Base-by-base conservation (phyloP, 2,888 invertebrate genomes). In the Athrips mouffetella region DNA sequence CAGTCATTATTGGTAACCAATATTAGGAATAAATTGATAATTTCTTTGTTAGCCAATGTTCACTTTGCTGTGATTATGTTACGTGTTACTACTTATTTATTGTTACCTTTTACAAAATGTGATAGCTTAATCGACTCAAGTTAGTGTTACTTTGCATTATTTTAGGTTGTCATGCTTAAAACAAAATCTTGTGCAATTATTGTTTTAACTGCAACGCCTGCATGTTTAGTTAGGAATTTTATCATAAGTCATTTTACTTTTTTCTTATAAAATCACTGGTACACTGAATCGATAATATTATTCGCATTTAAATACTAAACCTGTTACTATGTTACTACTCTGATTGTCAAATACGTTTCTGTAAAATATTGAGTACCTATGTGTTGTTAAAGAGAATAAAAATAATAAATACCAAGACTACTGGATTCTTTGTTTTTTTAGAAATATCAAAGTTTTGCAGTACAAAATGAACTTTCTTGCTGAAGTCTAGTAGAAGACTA, bases 321-420 rank as follows among this genome's bases (percentile, higher is more conserved):
- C 76, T 83, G 84, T 80, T 79, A 76, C 72, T 86, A 83, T 80
- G 86, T 86, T 86, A 86, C 71, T 83, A 84, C 73, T 84, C 84
- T 86, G 85, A 87, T 83, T 87, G 83, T 88, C 87, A 82, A 82
- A 86, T 85, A 89, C 79, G 87, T 89, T 89, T 89, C 89, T 89
- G 89, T 89, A 89, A 88, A 81, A 85, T 89, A 88, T 86, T 85
- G 86, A 88, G 81, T 89, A n/a, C n/a, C n/a, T n/a, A 89, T 89
- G 89, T 89, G 89, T 89, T 89, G 89, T 89, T 89, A 85, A 88
- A 89, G 81, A 88, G 82, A 88, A 88, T 87, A 85, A 89, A 89
- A 86, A 76, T 83, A 86, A 86, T 84, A 83, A 87, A 87, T 87
- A 82, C 76, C 67, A 77, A 80, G 63, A 79, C 74, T 74, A 73